Conservation (phyloP, 30 jellyfish, hydroid and myxozoan genomes). For the Rhopilema esculentum region DNA sequence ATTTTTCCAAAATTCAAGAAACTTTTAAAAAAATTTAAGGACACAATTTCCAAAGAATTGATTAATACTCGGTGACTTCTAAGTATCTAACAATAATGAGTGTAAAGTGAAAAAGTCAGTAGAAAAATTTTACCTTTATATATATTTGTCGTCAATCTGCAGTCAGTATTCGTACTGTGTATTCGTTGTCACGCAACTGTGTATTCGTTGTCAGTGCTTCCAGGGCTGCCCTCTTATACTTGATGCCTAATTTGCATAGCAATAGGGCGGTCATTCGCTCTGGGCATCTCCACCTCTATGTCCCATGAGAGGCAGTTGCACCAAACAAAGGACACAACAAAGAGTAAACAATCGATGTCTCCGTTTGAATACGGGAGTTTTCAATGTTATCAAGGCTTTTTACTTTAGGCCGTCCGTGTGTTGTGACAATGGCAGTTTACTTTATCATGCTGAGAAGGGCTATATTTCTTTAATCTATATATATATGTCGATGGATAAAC, state of each 20-base stretch:
- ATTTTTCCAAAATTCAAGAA: too few species aligned
- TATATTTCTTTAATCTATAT: too few species aligned
- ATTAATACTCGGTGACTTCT: too few species aligned
- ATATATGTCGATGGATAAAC: too few species aligned
- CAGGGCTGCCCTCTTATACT: conserved; percentile 29
- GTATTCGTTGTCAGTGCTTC: neutral
- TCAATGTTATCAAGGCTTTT: neutral
- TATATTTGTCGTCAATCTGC: too few species aligned
- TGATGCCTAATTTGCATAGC: conserved; percentile 59
- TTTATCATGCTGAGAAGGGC: neutral
- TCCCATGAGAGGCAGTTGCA: conserved; percentile 73
- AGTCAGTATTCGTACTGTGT: too few species aligned
- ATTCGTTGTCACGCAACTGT: neutral
- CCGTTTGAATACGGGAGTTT: conserved; percentile 13
- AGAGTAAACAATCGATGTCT: conserved; percentile 27
- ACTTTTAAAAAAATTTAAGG: too few species aligned
- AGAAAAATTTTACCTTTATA: too few species aligned
- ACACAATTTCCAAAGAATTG: too few species aligned
- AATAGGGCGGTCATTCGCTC: conserved; percentile 40
- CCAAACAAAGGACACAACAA: conserved; percentile 31
- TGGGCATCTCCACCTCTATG: conserved; percentile 57
- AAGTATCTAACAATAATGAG: too few species aligned
- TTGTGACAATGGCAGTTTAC: neutral
- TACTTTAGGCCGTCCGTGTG: neutral
- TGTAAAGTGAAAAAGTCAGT: too few species aligned